Percentiles rank a stretch among this genome's conserved stretches.
phyloP scores from a whole-genome alignment of 2,888 invertebrate species.

The Malacosoma neustria region DNA sequence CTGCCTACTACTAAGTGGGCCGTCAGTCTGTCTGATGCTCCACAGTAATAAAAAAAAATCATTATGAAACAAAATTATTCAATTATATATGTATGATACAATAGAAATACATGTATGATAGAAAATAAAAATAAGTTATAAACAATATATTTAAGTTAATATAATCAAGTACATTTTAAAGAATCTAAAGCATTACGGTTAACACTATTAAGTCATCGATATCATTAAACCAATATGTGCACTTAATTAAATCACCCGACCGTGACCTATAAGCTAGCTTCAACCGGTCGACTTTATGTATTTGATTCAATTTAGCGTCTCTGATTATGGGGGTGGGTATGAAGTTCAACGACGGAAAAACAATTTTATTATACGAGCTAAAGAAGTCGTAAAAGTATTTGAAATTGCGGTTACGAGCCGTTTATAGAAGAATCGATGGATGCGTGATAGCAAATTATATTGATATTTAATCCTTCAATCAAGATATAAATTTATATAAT shows the following conservation, averaged over 20 bases:
- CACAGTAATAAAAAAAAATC: no score
- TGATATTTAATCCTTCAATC: neutral
- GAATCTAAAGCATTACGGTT: no score
- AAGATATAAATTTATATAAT: no score
- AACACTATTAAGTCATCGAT: no score
- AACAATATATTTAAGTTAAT: no score
- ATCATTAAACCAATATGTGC: constrained; percentile 9
- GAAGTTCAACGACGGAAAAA: constrained; percentile 2
- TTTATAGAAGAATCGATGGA: constrained; percentile 5
- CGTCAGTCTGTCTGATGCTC: no score
- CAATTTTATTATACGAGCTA: constrained; percentile 6
- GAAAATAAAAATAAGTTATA: no score
- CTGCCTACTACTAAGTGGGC: no score
- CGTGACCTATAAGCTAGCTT: neutral
- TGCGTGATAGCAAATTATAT: neutral
- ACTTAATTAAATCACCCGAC: constrained; percentile 16
- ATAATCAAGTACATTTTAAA: no score
- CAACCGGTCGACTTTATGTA: constrained; percentile 17
- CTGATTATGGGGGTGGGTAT: constrained; percentile 5
- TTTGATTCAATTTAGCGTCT: constrained; percentile 15
- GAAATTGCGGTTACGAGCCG: constrained; percentile 2
- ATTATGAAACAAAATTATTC: no score
- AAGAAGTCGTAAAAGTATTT: constrained; percentile 6
- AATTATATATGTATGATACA: no score
- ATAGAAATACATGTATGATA: no score